Percentiles rank a stretch among this genome's conserved stretches.
These are phyloP conservation scores for Stenchaetothrips biformis DNA, from an alignment of 2,888 invertebrate species.

Conservation along the genomic window DNA sequence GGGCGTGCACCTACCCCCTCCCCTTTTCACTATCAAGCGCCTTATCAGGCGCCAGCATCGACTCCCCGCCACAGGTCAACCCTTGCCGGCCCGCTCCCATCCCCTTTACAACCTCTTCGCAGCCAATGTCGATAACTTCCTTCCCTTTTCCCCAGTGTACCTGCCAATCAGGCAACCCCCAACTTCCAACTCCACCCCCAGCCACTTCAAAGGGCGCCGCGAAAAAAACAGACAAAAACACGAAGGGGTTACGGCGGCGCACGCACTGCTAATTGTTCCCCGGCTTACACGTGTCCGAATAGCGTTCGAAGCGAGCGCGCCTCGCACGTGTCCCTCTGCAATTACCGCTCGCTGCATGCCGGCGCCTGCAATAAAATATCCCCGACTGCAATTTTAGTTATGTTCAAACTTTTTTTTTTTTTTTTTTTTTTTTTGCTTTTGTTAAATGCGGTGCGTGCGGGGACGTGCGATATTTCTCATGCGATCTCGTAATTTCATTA, in stretches of 20 bases:
- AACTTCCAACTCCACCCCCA: too few species aligned
- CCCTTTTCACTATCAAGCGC: not conserved
- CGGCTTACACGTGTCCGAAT: not conserved
- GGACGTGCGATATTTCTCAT: too few species aligned
- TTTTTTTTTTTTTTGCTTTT: too few species aligned
- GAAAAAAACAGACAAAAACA: not conserved
- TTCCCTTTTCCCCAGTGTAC: not conserved
- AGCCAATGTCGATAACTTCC: slow-evolving; percentile 7
- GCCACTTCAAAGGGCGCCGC: not conserved
- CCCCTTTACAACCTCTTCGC: too few species aligned
- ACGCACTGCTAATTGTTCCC: not conserved
- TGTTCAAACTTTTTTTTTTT: too few species aligned
- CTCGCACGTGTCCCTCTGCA: too few species aligned
- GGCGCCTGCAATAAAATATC: too few species aligned
- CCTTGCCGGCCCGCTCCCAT: not conserved
- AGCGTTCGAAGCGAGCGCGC: too few species aligned
- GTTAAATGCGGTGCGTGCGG: too few species aligned
- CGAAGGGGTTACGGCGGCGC: not conserved
- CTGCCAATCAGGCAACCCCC: not conserved
- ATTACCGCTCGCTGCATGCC: too few species aligned
- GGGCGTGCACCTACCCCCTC: not conserved
- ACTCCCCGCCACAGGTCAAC: not conserved
- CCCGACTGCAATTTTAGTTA: too few species aligned
- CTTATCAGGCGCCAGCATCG: not conserved
- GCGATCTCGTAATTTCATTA: too few species aligned